Conservation (phyloP, 2,797 vertebrate species). For the Sebastes hubbsi region DNA sequence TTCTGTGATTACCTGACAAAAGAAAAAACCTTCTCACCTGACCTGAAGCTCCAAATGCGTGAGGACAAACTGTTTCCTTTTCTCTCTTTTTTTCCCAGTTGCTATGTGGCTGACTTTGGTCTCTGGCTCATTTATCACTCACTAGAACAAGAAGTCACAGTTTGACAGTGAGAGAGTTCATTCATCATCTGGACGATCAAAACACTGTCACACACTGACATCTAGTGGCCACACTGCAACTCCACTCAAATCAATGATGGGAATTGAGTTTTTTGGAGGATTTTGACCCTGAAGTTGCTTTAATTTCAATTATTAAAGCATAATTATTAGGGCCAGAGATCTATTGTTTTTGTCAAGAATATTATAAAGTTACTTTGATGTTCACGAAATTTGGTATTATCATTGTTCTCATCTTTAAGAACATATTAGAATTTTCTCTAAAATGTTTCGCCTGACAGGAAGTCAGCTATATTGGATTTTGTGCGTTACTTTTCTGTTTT, state of each 20-base stretch:
- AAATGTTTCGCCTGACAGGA: neutral
- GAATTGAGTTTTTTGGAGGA: neutral
- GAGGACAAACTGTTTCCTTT: neutral
- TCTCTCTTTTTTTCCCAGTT: neutral
- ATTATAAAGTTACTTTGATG: neutral
- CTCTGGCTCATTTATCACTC: slow-evolving; percentile 1
- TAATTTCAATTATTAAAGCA: neutral
- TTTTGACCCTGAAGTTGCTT: neutral
- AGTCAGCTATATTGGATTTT: neutral
- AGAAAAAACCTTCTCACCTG: neutral
- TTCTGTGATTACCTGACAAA: neutral
- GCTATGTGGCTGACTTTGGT: neutral
- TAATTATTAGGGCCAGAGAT: neutral
- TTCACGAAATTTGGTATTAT: neutral
- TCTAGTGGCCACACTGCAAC: slow-evolving; percentile 52
- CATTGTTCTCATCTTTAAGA: neutral
- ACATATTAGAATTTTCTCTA: neutral
- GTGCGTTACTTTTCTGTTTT: neutral
- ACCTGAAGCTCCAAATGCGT: neutral
- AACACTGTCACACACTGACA: slow-evolving; percentile 55
- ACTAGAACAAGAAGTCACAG: neutral
- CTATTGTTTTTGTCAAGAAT: neutral
- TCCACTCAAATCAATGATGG: neutral
- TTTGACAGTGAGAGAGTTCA: neutral
- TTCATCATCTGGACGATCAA: neutral